Base-by-base conservation (phyloP, 2,888 invertebrate genomes). In the Sinodicranocentrus sp. region DNA sequence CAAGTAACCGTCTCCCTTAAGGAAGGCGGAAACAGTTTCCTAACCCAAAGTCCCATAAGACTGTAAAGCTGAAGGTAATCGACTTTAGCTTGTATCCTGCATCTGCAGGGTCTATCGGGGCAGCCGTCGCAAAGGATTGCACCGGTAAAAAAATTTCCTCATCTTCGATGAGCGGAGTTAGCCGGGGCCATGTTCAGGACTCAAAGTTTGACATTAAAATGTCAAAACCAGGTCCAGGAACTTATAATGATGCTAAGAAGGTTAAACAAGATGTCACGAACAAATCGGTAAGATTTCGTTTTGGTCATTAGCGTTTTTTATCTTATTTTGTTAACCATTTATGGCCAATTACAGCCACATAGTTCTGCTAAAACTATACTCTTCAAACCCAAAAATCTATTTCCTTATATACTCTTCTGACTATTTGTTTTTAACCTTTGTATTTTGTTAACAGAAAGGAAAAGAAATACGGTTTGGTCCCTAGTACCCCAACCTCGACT, bases 381-480 rank as follows among this genome's bases (percentile, higher is more conserved):
- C n/a, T n/a, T n/a, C n/a, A n/a, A n/a, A n/a, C n/a, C n/a, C n/a
- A n/a, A n/a, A n/a, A n/a, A n/a, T n/a, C n/a, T n/a, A n/a, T n/a
- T n/a, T n/a, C n/a, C n/a, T n/a, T n/a, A n/a, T n/a, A n/a, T n/a
- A n/a, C n/a, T n/a, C n/a, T n/a, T n/a, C n/a, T n/a, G n/a, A n/a
- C n/a, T n/a, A n/a, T n/a, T n/a, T n/a, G n/a, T n/a, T n/a, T n/a
- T n/a, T n/a, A n/a, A n/a, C n/a, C n/a, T n/a, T n/a, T n/a, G n/a
- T n/a, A n/a, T n/a, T n/a, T n/a, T n/a, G n/a, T n/a, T n/a, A n/a
- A n/a, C n/a, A n/a, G n/a, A n/a, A n/a, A 94, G 90, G 94, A 94
- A 90, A 91, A 93, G 89, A 89, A 89, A 86, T 85, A 89, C 70
- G 88, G 88, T n/a, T 80, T 85, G 61, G 86, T 88, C 26, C 87